Evolutionary conservation across 2,797 vertebrate genomes (phyloP), one percentile per base, ranked within the genome.

Genomic region (Arremon aurantiirostris): DNA sequence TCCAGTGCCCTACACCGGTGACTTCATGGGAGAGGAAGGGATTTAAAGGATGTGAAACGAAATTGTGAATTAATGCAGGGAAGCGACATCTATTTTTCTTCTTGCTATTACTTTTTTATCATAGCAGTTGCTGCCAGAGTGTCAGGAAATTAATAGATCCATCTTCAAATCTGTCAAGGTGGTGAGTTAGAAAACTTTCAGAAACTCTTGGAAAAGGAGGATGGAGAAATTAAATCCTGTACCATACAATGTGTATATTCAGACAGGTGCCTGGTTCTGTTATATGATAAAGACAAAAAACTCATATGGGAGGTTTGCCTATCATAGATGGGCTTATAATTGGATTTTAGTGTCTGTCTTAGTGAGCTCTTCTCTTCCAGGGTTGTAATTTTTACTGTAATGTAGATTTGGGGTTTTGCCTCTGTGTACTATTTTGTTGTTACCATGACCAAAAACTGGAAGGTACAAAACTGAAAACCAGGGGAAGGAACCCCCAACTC

Each of bases 31-130:
- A 86, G 69, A 80, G 49, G 30, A 88, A 86, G 64, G 59, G 66
- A 83, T 70, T 81, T 93, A 47, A 81, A 87, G 69, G 73, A 89
- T 44, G 34, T 68, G 79, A 78, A 81, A 75, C 0, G 3, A 39
- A 75, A 66, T 82, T 86, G 50, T 37, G 72, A 94, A 94, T 95
- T 81, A 92, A 88, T 71, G 23, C 14, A 27, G 37, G 66, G 49
- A 86, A 90, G 15, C 0, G 11, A 83, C 60, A 50, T 24, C 26
- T 73, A 59, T 85, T 92, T 94, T 79, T 80, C 49, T 73, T 90
- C 37, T 82, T 91, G 28, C 60, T 70, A 24, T 71, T 93, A 61
- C 22, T 18, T 87, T 87, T 95, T 89, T 82, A 61, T 89, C 55
- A 72, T 7, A 71, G 60, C 22, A 16, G 46, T 28, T 91, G 50